A percentile compares a stretch with the other conserved stretches of the same genome.
Conservation (phyloP, 2,888 invertebrate species). For the Nomada ferruginata region DNA sequence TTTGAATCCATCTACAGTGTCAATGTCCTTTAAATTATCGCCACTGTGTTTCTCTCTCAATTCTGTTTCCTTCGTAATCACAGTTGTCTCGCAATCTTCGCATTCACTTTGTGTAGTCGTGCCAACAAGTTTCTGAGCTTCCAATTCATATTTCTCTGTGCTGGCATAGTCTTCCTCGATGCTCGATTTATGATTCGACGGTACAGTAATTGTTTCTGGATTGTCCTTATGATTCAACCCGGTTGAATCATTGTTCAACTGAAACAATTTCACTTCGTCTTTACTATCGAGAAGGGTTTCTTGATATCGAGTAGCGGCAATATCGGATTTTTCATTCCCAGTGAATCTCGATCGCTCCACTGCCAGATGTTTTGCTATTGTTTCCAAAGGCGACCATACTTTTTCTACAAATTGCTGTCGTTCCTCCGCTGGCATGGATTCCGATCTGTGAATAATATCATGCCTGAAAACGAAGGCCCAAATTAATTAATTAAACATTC, state of each 20-base stretch:
- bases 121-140: slow-evolving; percentile 55
- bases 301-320: slow-evolving; percentile 63
- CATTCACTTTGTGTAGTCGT: slow-evolving; percentile 51
- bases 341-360: slow-evolving; percentile 72
- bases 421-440: slow-evolving; percentile 70
- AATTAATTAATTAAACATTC: not conserved
- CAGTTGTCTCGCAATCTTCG: slow-evolving; percentile 36
- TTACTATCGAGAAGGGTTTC: slow-evolving; percentile 65
- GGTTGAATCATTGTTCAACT: slow-evolving; percentile 4
- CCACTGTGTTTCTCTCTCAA: slow-evolving; percentile 21
- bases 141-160: slow-evolving; percentile 59
- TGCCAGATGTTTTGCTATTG: slow-evolving; percentile 77
- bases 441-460: slow-evolving; percentile 76
- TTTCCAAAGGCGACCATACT: slow-evolving; percentile 76
- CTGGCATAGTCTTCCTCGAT: slow-evolving; percentile 62
- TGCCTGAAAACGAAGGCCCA: slow-evolving; percentile 66
- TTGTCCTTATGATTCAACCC: not conserved
- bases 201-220: slow-evolving; percentile 8
- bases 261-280: slow-evolving; percentile 2
- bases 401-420: slow-evolving; percentile 72
- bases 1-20: slow-evolving; percentile 77
- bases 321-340: slow-evolving; percentile 49
- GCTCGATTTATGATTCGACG: slow-evolving; percentile 55
- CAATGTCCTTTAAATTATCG: slow-evolving; percentile 64
- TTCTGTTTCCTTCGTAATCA: slow-evolving; percentile 25